Evolutionary conservation across 2,113 vertebrate genomes (phyloP).

Genomic region (Rhineura floridana): DNA sequence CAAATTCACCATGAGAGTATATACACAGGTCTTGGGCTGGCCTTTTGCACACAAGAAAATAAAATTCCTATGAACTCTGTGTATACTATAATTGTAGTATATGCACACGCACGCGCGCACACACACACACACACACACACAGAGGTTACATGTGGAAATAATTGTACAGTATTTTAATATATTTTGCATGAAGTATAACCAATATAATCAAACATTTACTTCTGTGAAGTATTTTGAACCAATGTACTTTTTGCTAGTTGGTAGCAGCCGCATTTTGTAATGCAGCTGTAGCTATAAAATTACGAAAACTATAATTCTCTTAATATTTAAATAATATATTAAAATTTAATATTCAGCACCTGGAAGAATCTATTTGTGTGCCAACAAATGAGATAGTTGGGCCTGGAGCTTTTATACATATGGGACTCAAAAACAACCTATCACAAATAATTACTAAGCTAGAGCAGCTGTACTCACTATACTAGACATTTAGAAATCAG

Average conservation of each 20-base stretch:
- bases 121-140: too few relatives aligned
- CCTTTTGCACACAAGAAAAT: not conserved
- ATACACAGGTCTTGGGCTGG: not conserved
- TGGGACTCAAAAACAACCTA: conserved; percentile 81
- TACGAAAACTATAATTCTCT: conserved; percentile 83
- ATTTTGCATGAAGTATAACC: conserved; percentile 7
- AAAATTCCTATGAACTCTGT: not conserved
- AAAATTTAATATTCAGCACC: conserved; percentile 92
- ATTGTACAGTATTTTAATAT: conserved; percentile 6
- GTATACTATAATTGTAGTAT: too few relatives aligned
- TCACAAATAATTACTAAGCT: conserved; percentile 84
- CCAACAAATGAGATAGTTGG: conserved; percentile 80
- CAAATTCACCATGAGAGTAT: not conserved
- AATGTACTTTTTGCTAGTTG: conserved; percentile 50
- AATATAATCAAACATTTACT: conserved; percentile 49
- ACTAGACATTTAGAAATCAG: conserved; percentile 77
- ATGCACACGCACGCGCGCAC: too few relatives aligned
- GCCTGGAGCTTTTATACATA: conserved; percentile 79
- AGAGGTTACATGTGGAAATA: conserved; percentile 23
- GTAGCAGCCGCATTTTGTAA: conserved; percentile 57
- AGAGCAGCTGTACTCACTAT: conserved; percentile 75
- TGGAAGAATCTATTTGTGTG: conserved; percentile 84
- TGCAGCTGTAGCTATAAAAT: conserved; percentile 82
- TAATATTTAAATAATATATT: conserved; percentile 93
- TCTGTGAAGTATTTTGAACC: conserved; percentile 51